Evolutionary conservation across 2,888 invertebrate species (phyloP).

Genomic region (Smittia sp.): DNA sequence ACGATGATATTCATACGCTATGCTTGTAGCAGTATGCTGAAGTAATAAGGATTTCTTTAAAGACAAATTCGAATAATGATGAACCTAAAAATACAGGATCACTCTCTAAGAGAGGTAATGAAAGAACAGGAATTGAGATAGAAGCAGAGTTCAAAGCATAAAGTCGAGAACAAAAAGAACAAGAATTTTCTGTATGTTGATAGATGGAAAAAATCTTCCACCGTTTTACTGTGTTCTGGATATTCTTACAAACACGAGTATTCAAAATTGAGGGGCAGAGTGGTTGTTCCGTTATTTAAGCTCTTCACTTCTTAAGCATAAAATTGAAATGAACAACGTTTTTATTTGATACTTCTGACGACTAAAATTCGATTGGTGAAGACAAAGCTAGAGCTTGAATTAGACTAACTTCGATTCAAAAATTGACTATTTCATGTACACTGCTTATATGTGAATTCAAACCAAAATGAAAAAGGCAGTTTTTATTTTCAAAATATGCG

Average conservation of each 20-base stretch:
- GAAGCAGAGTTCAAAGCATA: constrained; percentile 39
- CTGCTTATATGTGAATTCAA: too few relatives aligned
- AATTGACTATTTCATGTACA: too few relatives aligned
- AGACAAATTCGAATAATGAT: background rate
- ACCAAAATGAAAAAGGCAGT: too few relatives aligned
- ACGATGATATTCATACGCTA: too few relatives aligned
- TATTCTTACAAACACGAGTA: constrained; percentile 2
- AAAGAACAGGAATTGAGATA: constrained; percentile 1
- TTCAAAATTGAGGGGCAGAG: background rate
- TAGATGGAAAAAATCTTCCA: background rate
- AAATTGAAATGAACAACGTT: too few relatives aligned
- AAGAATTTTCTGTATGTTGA: constrained; percentile 32
- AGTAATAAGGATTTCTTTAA: background rate
- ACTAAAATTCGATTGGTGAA: too few relatives aligned
- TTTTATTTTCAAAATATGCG: too few relatives aligned
- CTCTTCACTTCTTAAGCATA: too few relatives aligned
- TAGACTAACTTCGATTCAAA: too few relatives aligned
- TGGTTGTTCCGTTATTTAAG: background rate
- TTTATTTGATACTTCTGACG: too few relatives aligned
- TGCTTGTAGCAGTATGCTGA: background rate
- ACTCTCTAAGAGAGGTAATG: constrained; percentile 16
- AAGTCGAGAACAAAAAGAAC: constrained; percentile 37
- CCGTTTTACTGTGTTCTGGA: constrained; percentile 21
- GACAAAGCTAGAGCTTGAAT: too few relatives aligned
- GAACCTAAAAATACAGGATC: background rate